phyloP scores from a whole-genome alignment of 1,140 invertebrate species.

The Drosophila sturtevanti region DNA sequence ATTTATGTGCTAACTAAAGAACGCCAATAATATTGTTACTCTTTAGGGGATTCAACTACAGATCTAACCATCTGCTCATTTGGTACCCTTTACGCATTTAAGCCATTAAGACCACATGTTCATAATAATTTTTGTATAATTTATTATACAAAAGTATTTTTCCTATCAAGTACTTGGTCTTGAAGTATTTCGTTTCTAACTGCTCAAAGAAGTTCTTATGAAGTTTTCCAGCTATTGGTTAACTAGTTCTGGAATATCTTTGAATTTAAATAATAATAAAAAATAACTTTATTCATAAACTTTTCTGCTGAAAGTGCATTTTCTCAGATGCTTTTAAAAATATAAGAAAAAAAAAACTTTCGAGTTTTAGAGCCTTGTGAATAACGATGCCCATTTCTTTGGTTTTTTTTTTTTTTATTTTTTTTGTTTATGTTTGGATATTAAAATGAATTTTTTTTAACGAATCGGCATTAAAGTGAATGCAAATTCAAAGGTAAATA shows the following conservation, averaged over 20 bases:
- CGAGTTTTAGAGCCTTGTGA: neutral
- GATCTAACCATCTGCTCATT: neutral
- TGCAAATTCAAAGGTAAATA: constrained; percentile 1
- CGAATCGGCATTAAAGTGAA: neutral
- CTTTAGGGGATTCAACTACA: too few species aligned
- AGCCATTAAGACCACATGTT: constrained; percentile 4
- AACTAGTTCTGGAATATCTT: too few species aligned
- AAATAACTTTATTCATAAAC: too few species aligned
- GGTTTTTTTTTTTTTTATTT: neutral
- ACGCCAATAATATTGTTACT: too few species aligned
- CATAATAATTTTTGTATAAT: constrained; percentile 9
- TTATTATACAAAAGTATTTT: neutral
- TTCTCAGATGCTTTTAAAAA: too few species aligned
- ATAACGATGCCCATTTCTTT: neutral
- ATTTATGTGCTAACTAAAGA: too few species aligned
- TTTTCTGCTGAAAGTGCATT: too few species aligned
- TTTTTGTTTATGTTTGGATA: neutral
- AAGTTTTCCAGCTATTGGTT: too few species aligned
- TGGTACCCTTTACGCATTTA: neutral
- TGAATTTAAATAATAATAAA: too few species aligned
- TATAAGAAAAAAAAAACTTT: neutral
- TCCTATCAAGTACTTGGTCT: neutral
- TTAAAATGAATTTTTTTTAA: neutral
- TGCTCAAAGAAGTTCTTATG: too few species aligned
- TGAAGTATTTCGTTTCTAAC: neutral